Conservation (phyloP, 2,888 invertebrate genomes). For the Melitaea athalia region DNA sequence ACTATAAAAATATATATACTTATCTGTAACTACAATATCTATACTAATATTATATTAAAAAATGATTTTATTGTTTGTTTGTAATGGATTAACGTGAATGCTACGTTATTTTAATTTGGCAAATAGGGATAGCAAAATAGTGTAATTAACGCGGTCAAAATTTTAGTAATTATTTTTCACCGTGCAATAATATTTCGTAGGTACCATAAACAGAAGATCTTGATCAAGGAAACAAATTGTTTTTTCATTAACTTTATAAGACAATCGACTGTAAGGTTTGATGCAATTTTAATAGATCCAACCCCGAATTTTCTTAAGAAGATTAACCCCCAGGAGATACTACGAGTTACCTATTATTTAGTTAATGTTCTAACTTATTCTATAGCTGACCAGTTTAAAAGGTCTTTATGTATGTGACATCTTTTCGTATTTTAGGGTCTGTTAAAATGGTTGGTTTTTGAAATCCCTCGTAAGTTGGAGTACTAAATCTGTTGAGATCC, state of each 20-base stretch:
- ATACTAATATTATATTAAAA: too few relatives aligned
- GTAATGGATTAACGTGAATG: too few relatives aligned
- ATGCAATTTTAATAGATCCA: conserved; percentile 37
- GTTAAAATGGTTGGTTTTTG: conserved; percentile 41
- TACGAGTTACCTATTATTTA: conserved; percentile 43
- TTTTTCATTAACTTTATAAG: conserved; percentile 8
- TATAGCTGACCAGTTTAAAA: conserved; percentile 34
- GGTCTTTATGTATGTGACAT: conserved; percentile 21
- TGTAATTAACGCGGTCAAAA: too few relatives aligned
- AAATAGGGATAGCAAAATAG: too few relatives aligned
- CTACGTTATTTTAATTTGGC: too few relatives aligned
- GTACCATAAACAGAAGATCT: too few relatives aligned
- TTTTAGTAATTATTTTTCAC: too few relatives aligned
- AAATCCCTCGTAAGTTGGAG: conserved; percentile 48
- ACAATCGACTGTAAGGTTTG: conserved; percentile 17
- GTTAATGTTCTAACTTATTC: conserved; percentile 42
- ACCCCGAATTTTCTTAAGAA: conserved; percentile 37
- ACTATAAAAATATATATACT: not conserved
- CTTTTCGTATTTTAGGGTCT: conserved; percentile 11
- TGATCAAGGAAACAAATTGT: not conserved
- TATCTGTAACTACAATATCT: not conserved
- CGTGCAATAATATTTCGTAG: not conserved
- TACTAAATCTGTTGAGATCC: conserved; percentile 66
- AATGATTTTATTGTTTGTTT: too few relatives aligned
- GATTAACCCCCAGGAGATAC: conserved; percentile 43